Conservation (phyloP, 2,113 vertebrate genomes). For the Hypanus sabinus region DNA sequence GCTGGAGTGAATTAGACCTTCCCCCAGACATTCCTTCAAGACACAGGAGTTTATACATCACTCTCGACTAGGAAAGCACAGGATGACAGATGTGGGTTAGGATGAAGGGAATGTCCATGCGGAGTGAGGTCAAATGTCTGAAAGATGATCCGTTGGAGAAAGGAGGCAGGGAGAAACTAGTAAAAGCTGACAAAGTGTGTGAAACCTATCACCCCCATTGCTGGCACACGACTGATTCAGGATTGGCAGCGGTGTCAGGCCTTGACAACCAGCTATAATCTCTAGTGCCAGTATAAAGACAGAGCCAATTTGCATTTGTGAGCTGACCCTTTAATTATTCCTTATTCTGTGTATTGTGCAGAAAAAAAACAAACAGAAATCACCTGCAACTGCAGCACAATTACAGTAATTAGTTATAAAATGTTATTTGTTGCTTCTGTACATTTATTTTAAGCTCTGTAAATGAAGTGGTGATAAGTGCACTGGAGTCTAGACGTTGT, state of each 20-base stretch:
- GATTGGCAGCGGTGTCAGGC: not conserved
- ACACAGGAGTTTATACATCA: too few relatives aligned
- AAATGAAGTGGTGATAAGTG: not conserved
- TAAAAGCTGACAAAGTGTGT: not conserved
- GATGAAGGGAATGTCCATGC: not conserved
- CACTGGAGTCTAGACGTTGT: slow-evolving; percentile 17
- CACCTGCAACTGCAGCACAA: slow-evolving; percentile 20
- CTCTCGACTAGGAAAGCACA: not conserved
- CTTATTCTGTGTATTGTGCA: not conserved
- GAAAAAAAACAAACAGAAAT: not conserved
- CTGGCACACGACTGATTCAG: not conserved
- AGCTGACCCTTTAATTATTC: not conserved
- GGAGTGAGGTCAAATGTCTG: not conserved
- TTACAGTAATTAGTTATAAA: slow-evolving; percentile 26
- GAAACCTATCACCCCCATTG: not conserved
- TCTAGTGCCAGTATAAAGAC: not conserved
- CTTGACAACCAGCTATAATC: not conserved
- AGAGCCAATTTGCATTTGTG: not conserved
- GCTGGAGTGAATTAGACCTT: too few relatives aligned
- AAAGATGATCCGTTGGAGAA: not conserved
- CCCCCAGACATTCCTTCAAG: too few relatives aligned
- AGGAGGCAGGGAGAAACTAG: not conserved
- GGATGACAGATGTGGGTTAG: not conserved
- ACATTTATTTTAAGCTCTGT: slow-evolving; percentile 25
- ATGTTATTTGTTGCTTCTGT: slow-evolving; percentile 29